A percentile compares a stretch with the other conserved stretches of the same genome.
These are phyloP conservation scores for Acipenser ruthenus DNA, from an alignment of 2,797 vertebrate genomes.

Conservation along the genomic window DNA sequence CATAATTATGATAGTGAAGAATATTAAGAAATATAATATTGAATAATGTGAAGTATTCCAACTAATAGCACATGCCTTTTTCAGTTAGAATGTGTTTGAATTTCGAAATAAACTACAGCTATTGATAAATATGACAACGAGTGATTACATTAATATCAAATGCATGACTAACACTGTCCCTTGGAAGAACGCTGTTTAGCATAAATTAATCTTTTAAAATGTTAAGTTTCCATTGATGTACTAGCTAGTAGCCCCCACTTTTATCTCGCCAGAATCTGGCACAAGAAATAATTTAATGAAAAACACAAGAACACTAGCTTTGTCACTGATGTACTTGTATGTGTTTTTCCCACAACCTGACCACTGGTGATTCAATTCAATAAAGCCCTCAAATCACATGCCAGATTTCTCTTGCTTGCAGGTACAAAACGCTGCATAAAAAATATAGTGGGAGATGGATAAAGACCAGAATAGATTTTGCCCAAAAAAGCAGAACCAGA, in stretches of 20 bases:
- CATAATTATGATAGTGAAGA: too few relatives aligned
- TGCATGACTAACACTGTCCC: too few relatives aligned
- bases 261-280: background rate
- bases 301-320: background rate
- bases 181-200: background rate
- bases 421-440: background rate
- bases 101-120: too few relatives aligned
- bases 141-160: too few relatives aligned
- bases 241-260: background rate
- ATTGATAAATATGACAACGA: too few relatives aligned
- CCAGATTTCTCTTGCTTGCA: background rate
- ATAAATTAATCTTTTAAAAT: slow-evolving; percentile 6
- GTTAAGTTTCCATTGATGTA: slow-evolving; percentile 9
- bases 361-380: background rate
- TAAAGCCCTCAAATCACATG: background rate
- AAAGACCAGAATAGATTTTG: background rate
- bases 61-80: too few relatives aligned
- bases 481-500: too few relatives aligned
- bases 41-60: too few relatives aligned
- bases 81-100: too few relatives aligned
- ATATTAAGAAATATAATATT: too few relatives aligned
- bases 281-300: background rate
- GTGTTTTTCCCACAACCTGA: background rate
- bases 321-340: background rate
- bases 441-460: background rate